phyloP scores from a whole-genome alignment of 2,113 vertebrate species.

The Mesoclemmys tuberculata region DNA sequence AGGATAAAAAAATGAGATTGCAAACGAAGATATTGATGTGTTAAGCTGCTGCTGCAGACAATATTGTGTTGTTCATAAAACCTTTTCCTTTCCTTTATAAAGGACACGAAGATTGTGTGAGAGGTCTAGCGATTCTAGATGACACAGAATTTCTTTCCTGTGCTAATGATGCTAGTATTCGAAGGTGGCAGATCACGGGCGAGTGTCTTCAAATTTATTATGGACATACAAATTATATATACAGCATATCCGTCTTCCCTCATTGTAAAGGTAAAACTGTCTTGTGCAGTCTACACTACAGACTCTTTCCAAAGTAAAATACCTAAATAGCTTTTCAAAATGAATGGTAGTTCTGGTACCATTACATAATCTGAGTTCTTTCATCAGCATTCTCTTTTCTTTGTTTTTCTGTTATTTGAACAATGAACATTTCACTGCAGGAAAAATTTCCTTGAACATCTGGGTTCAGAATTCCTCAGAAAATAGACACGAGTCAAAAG shows the following conservation, averaged over 20 bases:
- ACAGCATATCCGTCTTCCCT: slow-evolving; percentile 93
- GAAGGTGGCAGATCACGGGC: slow-evolving; percentile 94
- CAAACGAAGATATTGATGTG: neutral
- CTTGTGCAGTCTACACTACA: neutral
- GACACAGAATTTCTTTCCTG: slow-evolving; percentile 95
- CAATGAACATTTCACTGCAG: neutral
- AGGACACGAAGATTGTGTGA: slow-evolving; percentile 98
- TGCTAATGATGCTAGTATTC: slow-evolving; percentile 93
- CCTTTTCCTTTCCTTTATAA: slow-evolving; percentile 30
- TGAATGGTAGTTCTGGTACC: neutral
- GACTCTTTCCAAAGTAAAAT: neutral
- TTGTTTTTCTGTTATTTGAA: neutral
- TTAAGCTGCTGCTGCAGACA: neutral
- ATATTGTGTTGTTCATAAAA: neutral
- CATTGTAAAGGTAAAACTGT: slow-evolving; percentile 85
- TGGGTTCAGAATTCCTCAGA: neutral
- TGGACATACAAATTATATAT: slow-evolving; percentile 97
- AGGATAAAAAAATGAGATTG: neutral
- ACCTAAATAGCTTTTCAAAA: neutral
- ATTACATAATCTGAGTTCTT: neutral
- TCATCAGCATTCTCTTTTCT: neutral
- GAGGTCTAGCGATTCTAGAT: slow-evolving; percentile 92
- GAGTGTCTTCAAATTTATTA: slow-evolving; percentile 93
- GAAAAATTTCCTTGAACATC: neutral
- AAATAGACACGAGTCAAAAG: neutral